These are phyloP conservation scores for Fragum sueziense DNA, from an alignment of 2,888 invertebrate genomes.

Conservation along the genomic window DNA sequence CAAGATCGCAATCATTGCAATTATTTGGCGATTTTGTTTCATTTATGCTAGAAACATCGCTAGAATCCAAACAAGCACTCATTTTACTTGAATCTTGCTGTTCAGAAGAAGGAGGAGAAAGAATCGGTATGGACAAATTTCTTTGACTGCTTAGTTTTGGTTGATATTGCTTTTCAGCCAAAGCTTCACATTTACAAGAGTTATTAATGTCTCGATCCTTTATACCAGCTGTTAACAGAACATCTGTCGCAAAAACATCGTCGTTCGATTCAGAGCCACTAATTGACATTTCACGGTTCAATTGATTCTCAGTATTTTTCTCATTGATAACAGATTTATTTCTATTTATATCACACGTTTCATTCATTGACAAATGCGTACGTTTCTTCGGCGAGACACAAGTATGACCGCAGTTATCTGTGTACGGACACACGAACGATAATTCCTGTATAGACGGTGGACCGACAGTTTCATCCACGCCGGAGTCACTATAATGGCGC, in stretches of 20 bases:
- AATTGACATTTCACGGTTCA: neutral
- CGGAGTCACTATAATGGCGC: constrained; percentile 39
- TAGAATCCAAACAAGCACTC: neutral
- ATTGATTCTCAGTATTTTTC: neutral
- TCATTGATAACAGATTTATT: neutral
- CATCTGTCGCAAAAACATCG: constrained; percentile 26
- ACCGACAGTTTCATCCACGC: constrained; percentile 18
- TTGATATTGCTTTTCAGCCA: no score
- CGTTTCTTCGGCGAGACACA: neutral
- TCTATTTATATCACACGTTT: neutral
- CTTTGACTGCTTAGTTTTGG: no score
- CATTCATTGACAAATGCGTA: neutral
- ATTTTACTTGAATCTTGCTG: neutral
- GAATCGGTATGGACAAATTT: no score
- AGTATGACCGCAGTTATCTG: neutral
- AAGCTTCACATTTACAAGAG: neutral
- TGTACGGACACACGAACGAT: neutral
- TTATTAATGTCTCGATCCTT: neutral
- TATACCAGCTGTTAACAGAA: constrained; percentile 1
- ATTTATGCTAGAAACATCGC: neutral
- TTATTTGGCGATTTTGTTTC: neutral
- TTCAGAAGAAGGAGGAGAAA: neutral
- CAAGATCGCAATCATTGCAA: neutral
- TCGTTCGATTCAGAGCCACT: constrained; percentile 22
- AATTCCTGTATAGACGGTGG: constrained; percentile 10